These are phyloP conservation scores for Trichosurus vulpecula DNA, from an alignment of 2,797 vertebrate species.

Conservation along the genomic window DNA sequence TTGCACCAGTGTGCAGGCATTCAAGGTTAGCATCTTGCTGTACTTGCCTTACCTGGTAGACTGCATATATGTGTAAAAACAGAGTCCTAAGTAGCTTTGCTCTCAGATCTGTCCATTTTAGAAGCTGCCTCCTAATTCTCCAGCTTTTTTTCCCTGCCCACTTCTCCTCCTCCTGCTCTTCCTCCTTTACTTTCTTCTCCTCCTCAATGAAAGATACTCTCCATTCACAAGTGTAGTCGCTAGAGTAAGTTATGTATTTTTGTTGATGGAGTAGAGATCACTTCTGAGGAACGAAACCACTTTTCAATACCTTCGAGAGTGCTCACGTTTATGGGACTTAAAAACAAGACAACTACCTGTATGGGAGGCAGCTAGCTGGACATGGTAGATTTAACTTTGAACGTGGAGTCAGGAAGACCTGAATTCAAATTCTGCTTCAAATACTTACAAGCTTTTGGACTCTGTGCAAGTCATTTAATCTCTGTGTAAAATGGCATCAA, in stretches of 20 bases:
- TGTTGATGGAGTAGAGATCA: neutral
- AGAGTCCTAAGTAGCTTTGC: constrained; percentile 38
- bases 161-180: neutral
- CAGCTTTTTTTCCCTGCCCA: neutral
- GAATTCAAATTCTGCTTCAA: neutral
- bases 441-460: neutral
- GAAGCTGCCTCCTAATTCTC: neutral
- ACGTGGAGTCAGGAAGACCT: neutral
- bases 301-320: neutral
- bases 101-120: neutral
- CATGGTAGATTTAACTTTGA: neutral
- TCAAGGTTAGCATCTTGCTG: neutral
- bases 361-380: neutral
- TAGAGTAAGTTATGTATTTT: neutral
- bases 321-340: neutral
- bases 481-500: neutral
- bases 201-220: neutral
- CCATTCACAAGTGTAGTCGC: neutral
- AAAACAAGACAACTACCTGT: neutral
- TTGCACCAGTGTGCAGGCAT: neutral
- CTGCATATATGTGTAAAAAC: neutral
- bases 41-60: neutral
- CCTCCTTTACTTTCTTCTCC: neutral
- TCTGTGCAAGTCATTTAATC: neutral
- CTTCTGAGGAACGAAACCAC: neutral